These are phyloP conservation scores for Chloroceryle aenea DNA, from an alignment of 2,113 vertebrate species.

Conservation along the genomic window DNA sequence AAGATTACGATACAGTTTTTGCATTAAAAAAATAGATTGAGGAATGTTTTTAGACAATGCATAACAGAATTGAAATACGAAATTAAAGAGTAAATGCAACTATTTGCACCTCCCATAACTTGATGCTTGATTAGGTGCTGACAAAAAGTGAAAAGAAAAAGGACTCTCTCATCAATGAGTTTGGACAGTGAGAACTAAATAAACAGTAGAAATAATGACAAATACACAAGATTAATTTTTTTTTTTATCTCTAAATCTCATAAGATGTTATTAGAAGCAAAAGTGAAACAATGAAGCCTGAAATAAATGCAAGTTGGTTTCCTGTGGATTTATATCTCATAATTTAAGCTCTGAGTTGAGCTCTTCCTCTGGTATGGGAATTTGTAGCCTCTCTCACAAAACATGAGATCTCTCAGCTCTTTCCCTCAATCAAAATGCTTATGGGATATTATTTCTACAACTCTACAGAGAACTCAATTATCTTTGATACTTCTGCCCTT, in stretches of 20 bases:
- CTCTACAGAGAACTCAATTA: neutral
- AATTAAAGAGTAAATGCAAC: neutral
- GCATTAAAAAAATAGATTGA: neutral
- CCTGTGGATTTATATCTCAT: slow-evolving; percentile 5
- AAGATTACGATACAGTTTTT: neutral
- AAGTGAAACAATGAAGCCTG: slow-evolving; percentile 17
- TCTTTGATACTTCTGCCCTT: neutral
- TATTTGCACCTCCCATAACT: neutral
- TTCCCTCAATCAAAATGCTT: neutral
- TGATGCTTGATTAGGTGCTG: neutral
- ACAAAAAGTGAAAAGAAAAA: neutral
- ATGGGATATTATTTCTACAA: neutral
- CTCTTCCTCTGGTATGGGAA: neutral
- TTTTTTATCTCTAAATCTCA: slow-evolving; percentile 9
- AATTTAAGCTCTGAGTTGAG: slow-evolving; percentile 19
- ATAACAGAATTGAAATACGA: neutral
- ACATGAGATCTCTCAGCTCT: neutral
- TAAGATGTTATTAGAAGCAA: slow-evolving; percentile 28
- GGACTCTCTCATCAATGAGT: neutral
- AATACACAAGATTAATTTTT: neutral
- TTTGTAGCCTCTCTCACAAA: neutral
- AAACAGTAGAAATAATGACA: slow-evolving; percentile 1
- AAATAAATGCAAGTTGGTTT: slow-evolving; percentile 11
- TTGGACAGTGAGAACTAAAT: neutral
- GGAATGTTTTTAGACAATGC: neutral